Conservation (phyloP, 2,797 vertebrate genomes). For the Aphelocoma californica region DNA sequence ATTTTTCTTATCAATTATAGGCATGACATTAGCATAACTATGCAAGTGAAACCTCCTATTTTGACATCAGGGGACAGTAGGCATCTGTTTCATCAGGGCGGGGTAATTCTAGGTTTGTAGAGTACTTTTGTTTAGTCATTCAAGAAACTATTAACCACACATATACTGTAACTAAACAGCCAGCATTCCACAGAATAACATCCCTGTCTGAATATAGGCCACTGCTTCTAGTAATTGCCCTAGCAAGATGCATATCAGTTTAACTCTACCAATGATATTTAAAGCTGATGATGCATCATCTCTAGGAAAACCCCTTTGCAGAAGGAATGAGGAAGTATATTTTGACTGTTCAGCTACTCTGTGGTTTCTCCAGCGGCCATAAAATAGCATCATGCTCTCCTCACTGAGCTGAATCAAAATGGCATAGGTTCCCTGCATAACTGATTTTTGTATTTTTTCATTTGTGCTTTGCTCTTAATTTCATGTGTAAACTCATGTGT, state of each 20-base stretch:
- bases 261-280: not conserved
- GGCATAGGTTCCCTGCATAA: not conserved
- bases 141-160: not conserved
- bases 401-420: not conserved
- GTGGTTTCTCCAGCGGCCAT: not conserved
- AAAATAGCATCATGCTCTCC: not conserved
- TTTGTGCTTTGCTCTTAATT: not conserved
- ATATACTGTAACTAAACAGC: not conserved
- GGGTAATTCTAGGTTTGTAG: not conserved
- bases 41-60: not conserved
- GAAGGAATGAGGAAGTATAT: not conserved
- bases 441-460: not conserved
- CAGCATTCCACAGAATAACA: not conserved
- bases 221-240: not conserved
- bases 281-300: not conserved
- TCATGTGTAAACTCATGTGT: not conserved
- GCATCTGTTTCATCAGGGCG: not conserved
- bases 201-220: not conserved
- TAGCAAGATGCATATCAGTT: not conserved
- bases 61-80: not conserved
- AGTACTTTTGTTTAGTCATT: not conserved
- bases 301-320: not conserved
- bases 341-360: not conserved
- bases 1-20: not conserved
- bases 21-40: rapidly evolving